Conservation (phyloP, 2,797 vertebrate genomes). For the Sebastes umbrosus region DNA sequence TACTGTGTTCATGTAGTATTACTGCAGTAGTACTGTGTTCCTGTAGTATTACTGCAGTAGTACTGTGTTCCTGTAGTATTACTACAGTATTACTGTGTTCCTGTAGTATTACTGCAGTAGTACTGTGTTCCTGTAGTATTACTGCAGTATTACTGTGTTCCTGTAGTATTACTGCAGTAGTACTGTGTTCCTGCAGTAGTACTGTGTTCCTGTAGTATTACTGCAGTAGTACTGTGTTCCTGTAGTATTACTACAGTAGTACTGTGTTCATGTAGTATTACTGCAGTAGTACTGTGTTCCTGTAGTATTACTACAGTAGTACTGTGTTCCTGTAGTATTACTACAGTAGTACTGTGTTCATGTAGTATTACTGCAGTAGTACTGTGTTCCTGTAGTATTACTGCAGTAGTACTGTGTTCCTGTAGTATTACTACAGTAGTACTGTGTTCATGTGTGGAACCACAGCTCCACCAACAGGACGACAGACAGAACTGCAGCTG, state of each 20-base stretch:
- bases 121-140: background rate
- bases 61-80: background rate
- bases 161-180: too few species aligned
- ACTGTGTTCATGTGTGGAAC: background rate
- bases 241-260: background rate
- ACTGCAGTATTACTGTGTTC: background rate
- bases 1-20: background rate
- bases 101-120: background rate
- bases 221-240: background rate
- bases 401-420: background rate
- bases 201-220: too few species aligned
- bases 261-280: background rate
- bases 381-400: background rate
- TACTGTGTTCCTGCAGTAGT: too few species aligned
- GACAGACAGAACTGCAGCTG: background rate
- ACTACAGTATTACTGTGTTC: background rate
- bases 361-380: background rate
- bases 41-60: background rate
- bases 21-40: background rate
- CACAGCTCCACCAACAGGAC: constrained; percentile 34
- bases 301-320: background rate
- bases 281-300: background rate
- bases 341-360: background rate
- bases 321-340: background rate
- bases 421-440: background rate